Evolutionary conservation across 1,140 invertebrate genomes (phyloP), one percentile per base, ranked within the genome.

Genomic region (Penaeus vannamei): DNA sequence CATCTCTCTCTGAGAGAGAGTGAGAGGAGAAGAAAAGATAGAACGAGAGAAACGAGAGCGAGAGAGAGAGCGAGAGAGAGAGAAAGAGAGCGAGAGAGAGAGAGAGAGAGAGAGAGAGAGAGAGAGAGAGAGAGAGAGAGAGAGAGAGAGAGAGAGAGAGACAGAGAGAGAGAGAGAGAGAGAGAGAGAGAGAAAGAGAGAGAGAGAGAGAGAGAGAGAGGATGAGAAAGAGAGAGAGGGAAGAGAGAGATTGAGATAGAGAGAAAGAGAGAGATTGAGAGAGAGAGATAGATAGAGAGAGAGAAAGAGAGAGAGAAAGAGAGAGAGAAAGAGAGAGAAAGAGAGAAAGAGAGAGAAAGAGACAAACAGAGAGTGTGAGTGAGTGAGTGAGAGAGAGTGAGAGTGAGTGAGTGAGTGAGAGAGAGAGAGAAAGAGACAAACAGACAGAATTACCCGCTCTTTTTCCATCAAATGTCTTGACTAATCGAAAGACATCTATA

Each of bases 131-230:
- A 36, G n/a, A 10, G 53, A 19, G 17, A 53, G 53, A 32, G n/a
- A 7, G 23, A 82, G 36, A 23, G 53, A 82, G 20, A 82, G 22
- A 22, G 29, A 46, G 36, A 22, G 53, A 23, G 29, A 59, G 19
- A 82, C 36, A 5, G 23, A 32, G 5, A 22, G 23, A 23, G 14
- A 14, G 29, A 77, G 29, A 26, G 29, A 17, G 29, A 29, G 17
- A 79, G 76, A 79, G 76, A 79, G 76, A 79, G 76, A 79, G 76
- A 79, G 76, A 79, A 32, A 79, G 76, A 79, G 76, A 79, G 23
- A 79, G 76, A 26, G 76, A 79, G 23, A 23, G 23, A 79, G 32
- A 36, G 32, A 23, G 23, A 26, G 23, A 23, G 23, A 79, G 76
- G 36, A 32, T 22, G 32, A 79, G 32, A 36, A 32, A 79, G 32